A percentile compares a stretch with the other conserved stretches of the same genome.
These are phyloP conservation scores for Monopis laevigella DNA, from an alignment of 2,888 invertebrate genomes.

Conservation along the genomic window DNA sequence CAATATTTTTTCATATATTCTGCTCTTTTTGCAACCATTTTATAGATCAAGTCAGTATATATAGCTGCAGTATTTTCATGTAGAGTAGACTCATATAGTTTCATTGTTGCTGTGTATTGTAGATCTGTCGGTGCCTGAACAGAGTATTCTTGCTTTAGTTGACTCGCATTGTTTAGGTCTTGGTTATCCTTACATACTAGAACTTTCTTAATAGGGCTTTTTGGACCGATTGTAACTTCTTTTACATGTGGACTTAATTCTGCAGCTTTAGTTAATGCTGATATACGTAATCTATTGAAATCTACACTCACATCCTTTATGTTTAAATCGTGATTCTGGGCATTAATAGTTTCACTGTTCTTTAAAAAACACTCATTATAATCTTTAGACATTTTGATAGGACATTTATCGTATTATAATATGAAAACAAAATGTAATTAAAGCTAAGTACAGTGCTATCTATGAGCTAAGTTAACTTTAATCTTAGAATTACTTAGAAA, in stretches of 20 bases:
- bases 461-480: too few species aligned
- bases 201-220: constrained; percentile 26
- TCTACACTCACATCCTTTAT: constrained; percentile 26
- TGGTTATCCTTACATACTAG: constrained; percentile 22
- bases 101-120: constrained; percentile 40
- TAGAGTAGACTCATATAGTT: constrained; percentile 37
- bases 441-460: constrained; percentile 18
- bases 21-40: constrained; percentile 39
- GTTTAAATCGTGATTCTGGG: background rate
- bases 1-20: constrained; percentile 38
- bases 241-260: constrained; percentile 57
- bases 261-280: constrained; percentile 68
- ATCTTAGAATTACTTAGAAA: too few species aligned
- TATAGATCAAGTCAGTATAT: constrained; percentile 41
- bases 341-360: background rate
- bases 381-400: background rate
- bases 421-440: constrained; percentile 14
- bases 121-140: constrained; percentile 42
- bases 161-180: constrained; percentile 21
- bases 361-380: background rate
- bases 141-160: constrained; percentile 29
- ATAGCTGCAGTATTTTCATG: constrained; percentile 35
- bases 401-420: too few species aligned
- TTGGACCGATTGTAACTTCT: constrained; percentile 64
- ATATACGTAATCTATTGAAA: constrained; percentile 63